Evolutionary conservation across 1,140 invertebrate species (phyloP), one percentile per base, ranked within the genome.

Genomic region (Leptinotarsa texana): DNA sequence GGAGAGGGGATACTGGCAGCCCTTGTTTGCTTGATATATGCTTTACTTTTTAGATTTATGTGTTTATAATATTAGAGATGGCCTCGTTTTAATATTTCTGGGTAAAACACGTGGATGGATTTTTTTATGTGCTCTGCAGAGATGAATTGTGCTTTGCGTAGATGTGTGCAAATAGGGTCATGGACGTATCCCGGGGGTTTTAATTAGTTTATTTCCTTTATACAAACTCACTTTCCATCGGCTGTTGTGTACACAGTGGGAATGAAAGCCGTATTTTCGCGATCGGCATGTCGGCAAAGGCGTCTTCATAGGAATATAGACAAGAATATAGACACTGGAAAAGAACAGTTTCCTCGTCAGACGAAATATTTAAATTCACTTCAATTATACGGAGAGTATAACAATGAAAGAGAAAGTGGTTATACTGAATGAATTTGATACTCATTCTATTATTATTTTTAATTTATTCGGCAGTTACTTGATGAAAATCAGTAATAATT

Each of bases 11-110:
- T 73, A 61, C 75, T 66, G 70, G 69, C 79, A 77, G 75, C 77
- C 76, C 79, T 80, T 79, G 80, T 81, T 81, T 80, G 78, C 76
- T 79, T 80, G 80, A 82, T 82, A 78, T 82, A 80, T 82, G 81
- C 80, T 78, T 78, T 80, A 80, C 80, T 81, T 81, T 81, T 81
- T 80, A 80, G 78, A 81, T 81, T 81, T 81, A 81, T 81, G 81
- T 76, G 78, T 81, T 81, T 80, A 82, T 80, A 81, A 82, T 82
- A 80, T 82, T 80, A 77, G 78, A 78, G 66, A 66, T 76, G 77
- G 77, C 75, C 77, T 69, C 69, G 75, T 78, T 75, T 75, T 70
- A 63, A 78, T 77, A 77, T 76, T 76, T 71, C 75, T 63, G 75
- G 75, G 73, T 75, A 78, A 76, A 78, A 78, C 69, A 71, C 69